Conservation (phyloP, 2,888 invertebrate species). For the Tuta absoluta region DNA sequence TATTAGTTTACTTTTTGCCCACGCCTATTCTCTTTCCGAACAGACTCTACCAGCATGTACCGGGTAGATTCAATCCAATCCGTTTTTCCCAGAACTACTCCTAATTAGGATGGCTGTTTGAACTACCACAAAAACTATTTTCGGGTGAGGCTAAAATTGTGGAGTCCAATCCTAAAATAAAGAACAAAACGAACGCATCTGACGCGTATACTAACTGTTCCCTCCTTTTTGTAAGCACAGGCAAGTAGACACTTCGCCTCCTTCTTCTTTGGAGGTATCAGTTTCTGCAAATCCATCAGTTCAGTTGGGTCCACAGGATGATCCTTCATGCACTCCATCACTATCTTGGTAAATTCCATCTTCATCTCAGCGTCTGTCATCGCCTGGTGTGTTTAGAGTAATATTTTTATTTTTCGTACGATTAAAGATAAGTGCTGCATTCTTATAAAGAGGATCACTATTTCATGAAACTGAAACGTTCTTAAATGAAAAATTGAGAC, state of each 20-base stretch:
- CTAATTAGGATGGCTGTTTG: too few relatives aligned
- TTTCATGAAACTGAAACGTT: neutral
- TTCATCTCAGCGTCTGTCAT: slow-evolving; percentile 63
- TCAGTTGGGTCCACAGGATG: slow-evolving; percentile 59
- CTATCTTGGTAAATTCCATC: slow-evolving; percentile 49
- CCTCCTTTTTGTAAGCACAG: slow-evolving; percentile 26
- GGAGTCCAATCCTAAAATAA: too few relatives aligned
- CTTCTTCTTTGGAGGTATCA: slow-evolving; percentile 60
- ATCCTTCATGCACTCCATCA: slow-evolving; percentile 55
- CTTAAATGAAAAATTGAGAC: too few relatives aligned
- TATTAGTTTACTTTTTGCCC: too few relatives aligned
- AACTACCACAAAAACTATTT: too few relatives aligned
- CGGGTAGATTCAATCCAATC: too few relatives aligned
- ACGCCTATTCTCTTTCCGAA: too few relatives aligned
- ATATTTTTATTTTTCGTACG: neutral
- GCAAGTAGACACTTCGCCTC: slow-evolving; percentile 64
- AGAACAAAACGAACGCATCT: too few relatives aligned
- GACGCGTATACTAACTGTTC: slow-evolving; percentile 19
- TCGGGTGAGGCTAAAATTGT: too few relatives aligned
- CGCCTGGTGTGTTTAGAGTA: slow-evolving; percentile 39
- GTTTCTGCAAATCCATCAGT: slow-evolving; percentile 51
- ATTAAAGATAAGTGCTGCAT: too few relatives aligned
- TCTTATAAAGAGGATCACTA: neutral
- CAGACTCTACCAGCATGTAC: too few relatives aligned
- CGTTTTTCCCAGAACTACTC: too few relatives aligned